Evolutionary conservation across 2,888 invertebrate species (phyloP).

Genomic region (Danaus chrysippus): DNA sequence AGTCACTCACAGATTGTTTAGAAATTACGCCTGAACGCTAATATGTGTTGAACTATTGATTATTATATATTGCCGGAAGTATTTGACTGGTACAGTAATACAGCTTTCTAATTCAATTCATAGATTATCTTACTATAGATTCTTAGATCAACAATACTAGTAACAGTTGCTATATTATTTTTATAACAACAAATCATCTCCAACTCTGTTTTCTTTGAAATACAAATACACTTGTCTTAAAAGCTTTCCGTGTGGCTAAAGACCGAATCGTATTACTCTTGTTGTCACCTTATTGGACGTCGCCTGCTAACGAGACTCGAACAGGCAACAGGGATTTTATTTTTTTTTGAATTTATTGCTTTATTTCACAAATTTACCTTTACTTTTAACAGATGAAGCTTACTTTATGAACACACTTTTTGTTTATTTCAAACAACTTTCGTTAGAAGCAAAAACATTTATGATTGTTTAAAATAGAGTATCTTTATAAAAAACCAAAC

Average conservation of each 20-base stretch:
- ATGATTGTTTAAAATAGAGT: constrained; percentile 38
- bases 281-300: constrained; percentile 44
- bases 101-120: constrained; percentile 68
- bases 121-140: constrained; percentile 43
- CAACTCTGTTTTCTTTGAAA: constrained; percentile 41
- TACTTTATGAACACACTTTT: too few relatives aligned
- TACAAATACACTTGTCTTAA: constrained; percentile 41
- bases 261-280: constrained; percentile 28
- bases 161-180: constrained; percentile 49
- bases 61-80: constrained; percentile 46
- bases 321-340: constrained; percentile 34
- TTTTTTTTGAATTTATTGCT: constrained; percentile 37
- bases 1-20: constrained; percentile 53
- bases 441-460: too few relatives aligned
- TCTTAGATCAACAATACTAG: constrained; percentile 51
- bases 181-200: constrained; percentile 50
- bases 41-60: constrained; percentile 54
- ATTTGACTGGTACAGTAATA: constrained; percentile 56
- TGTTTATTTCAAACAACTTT: too few relatives aligned
- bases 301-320: constrained; percentile 49
- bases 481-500: constrained; percentile 60
- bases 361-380: constrained; percentile 12
- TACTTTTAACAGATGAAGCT: background rate
- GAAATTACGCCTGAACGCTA: constrained; percentile 64
- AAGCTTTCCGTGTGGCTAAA: constrained; percentile 13